These are phyloP conservation scores for Tribolium madens DNA, from an alignment of 1,140 invertebrate genomes.

Conservation along the genomic window DNA sequence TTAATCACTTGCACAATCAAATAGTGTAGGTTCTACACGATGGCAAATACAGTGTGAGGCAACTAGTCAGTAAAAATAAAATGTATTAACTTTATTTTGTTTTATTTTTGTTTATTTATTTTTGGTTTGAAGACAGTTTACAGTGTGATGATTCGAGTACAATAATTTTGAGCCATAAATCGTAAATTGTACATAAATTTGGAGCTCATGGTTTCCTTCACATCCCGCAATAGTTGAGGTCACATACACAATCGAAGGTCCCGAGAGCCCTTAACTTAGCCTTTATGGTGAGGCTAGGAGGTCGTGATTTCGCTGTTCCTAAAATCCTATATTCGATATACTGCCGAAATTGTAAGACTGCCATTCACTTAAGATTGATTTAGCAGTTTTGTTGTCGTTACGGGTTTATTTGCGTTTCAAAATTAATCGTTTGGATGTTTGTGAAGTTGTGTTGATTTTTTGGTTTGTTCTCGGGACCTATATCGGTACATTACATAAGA, in stretches of 20 bases:
- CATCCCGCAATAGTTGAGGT: constrained; percentile 61
- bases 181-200: constrained; percentile 56
- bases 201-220: constrained; percentile 60
- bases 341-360: constrained; percentile 66
- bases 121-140: constrained; percentile 57
- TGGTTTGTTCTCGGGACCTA: constrained; percentile 58
- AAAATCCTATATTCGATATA: constrained; percentile 63
- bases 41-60: constrained; percentile 64
- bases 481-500: constrained; percentile 60
- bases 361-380: constrained; percentile 63
- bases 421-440: constrained; percentile 64
- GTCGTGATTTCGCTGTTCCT: constrained; percentile 66
- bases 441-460: constrained; percentile 53
- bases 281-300: constrained; percentile 59
- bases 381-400: constrained; percentile 55
- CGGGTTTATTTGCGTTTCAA: constrained; percentile 62
- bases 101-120: constrained; percentile 55
- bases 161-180: constrained; percentile 47
- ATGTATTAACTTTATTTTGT: constrained; percentile 57
- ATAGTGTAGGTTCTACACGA: constrained; percentile 60
- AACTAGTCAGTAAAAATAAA: constrained; percentile 65
- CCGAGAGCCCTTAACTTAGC: constrained; percentile 59
- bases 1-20: constrained; percentile 55
- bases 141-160: constrained; percentile 55
- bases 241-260: constrained; percentile 53